These are phyloP conservation scores for Oceanites oceanicus DNA, from an alignment of 2,113 vertebrate genomes.

Conservation along the genomic window DNA sequence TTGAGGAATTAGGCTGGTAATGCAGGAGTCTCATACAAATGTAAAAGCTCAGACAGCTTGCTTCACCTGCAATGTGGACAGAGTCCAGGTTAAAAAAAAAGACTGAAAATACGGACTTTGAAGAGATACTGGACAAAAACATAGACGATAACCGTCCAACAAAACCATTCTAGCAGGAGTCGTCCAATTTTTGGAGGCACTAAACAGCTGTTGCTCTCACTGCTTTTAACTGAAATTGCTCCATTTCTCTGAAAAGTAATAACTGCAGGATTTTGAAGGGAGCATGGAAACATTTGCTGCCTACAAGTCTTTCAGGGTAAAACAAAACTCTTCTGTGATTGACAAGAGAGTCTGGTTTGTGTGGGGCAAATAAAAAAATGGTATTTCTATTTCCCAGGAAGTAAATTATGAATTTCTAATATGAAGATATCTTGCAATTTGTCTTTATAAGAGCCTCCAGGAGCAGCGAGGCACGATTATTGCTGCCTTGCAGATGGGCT, in stretches of 20 bases:
- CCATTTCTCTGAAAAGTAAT: conserved; percentile 2
- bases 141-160: neutral
- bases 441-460: neutral
- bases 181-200: neutral
- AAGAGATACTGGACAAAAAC: neutral
- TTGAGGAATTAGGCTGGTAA: conserved; percentile 39
- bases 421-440: neutral
- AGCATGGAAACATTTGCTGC: neutral
- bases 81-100: neutral
- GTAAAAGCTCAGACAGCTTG: neutral
- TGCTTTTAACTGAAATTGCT: conserved; percentile 27
- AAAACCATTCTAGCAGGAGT: neutral
- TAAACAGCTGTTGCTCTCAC: neutral
- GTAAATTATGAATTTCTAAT: neutral
- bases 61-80: conserved; percentile 4
- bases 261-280: neutral
- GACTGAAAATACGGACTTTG: neutral
- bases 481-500: neutral
- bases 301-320: neutral
- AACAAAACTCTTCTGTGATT: neutral
- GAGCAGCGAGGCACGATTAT: neutral
- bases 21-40: conserved; percentile 17
- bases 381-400: neutral
- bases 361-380: neutral
- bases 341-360: neutral